Evolutionary conservation across 2,797 vertebrate species (phyloP), one percentile per base, ranked within the genome.

Genomic region (Centropyge bicolor): DNA sequence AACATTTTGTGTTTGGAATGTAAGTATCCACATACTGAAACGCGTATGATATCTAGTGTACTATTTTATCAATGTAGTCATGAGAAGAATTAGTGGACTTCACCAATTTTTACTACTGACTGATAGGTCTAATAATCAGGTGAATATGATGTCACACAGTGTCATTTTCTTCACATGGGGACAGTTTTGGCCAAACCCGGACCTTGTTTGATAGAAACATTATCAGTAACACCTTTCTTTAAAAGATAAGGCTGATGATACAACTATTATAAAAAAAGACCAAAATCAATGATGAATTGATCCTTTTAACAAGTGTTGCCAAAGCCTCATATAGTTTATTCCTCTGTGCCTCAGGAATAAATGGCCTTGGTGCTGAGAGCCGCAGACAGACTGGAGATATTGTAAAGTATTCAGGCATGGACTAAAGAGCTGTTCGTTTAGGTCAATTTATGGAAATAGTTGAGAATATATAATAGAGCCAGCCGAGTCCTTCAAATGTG

Each of bases 1-100:
- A 57, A 45, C 20, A 69, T 55, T 59, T 56, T 65, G n/a, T 63
- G 24, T 49, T 16, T 49, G 19, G 35, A 43, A 54, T 43, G 22
- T 62, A 46, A 54, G 11, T n/a, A 46, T 36, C 35, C 4, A 68
- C 13, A 71, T 8, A 48, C 0, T 57, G 40, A 49, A 57, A 60
- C n/a, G 31, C 5, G 4, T 2, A 17, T 2, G 43, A 40, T 8
- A 36, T 17, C 31, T 4, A 31, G 27, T 31, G 27, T 31, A 31
- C n/a, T n/a, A n/a, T n/a, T n/a, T n/a, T n/a, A n/a, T n/a, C n/a
- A n/a, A n/a, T n/a, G n/a, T n/a, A n/a, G n/a, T n/a, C n/a, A n/a
- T n/a, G n/a, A n/a, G n/a, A n/a, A n/a, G n/a, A n/a, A n/a, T n/a
- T n/a, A n/a, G n/a, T n/a, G n/a, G n/a, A n/a, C n/a, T n/a, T n/a